Conservation (phyloP, 1,140 invertebrate species). For the Colletes latitarsis region DNA sequence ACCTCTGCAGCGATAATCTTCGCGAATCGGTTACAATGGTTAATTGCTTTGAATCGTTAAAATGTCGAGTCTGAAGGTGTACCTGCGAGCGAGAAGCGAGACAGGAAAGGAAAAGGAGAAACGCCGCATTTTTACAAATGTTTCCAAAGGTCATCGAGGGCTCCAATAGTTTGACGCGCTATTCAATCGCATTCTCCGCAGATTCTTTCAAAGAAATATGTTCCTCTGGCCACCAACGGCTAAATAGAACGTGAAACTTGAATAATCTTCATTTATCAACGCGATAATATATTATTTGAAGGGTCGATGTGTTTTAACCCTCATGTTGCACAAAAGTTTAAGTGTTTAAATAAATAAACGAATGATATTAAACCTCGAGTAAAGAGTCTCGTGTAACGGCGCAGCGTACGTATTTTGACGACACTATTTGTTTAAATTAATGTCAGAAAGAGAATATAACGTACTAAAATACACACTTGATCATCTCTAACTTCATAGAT, state of each 20-base stretch:
- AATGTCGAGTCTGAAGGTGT: neutral
- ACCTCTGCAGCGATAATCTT: conserved; percentile 22
- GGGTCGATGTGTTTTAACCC: too few species aligned
- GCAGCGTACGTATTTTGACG: neutral
- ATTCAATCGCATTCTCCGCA: neutral
- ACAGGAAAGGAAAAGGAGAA: conserved; percentile 3
- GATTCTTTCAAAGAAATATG: neutral
- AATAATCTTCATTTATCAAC: too few species aligned
- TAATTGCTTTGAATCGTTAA: neutral
- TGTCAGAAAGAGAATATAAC: neutral
- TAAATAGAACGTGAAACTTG: too few species aligned
- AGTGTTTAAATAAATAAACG: too few species aligned
- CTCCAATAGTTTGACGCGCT: neutral
- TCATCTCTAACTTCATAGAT: neutral
- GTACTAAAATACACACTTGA: neutral
- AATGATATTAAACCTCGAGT: neutral
- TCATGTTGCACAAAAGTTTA: too few species aligned
- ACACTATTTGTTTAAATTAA: neutral
- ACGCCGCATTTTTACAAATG: neutral
- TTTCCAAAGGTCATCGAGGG: conserved; percentile 13
- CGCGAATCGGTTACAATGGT: neutral
- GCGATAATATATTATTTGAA: too few species aligned
- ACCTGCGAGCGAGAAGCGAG: neutral
- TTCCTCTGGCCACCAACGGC: too few species aligned
- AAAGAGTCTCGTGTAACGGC: too few species aligned